A percentile compares a stretch with the other conserved stretches of the same genome.
These are phyloP conservation scores for Brachionus angularis DNA, from an alignment of 1,140 invertebrate species.

Conservation along the genomic window DNA sequence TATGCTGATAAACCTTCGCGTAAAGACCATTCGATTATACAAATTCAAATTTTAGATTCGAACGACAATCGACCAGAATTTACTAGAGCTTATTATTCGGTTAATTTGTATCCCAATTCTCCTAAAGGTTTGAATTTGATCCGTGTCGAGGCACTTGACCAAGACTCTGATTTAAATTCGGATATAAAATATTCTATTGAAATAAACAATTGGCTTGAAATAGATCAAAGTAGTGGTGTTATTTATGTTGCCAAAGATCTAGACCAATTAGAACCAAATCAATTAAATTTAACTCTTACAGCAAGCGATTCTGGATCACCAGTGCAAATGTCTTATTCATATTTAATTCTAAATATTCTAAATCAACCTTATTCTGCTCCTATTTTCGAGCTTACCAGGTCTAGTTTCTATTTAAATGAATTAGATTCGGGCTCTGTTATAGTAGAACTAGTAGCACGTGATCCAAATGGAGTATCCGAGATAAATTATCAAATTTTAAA, in stretches of 20 bases:
- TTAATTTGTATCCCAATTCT: background rate
- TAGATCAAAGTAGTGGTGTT: too few species aligned
- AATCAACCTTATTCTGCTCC: background rate
- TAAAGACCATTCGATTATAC: constrained; percentile 9
- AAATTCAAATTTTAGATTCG: constrained; percentile 23
- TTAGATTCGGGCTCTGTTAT: too few species aligned
- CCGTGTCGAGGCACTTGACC: constrained; percentile 1
- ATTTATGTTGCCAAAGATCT: background rate
- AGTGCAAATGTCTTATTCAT: background rate
- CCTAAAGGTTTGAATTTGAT: background rate
- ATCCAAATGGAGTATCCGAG: too few species aligned
- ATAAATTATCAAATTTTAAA: too few species aligned
- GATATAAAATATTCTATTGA: too few species aligned
- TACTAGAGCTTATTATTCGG: background rate
- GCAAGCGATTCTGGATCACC: constrained; percentile 11
- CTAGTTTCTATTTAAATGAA: too few species aligned
- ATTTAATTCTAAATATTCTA: background rate
- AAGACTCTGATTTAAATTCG: too few species aligned
- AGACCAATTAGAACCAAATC: background rate
- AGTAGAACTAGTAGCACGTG: too few species aligned
- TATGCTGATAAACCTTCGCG: constrained; percentile 8
- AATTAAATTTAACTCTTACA: background rate
- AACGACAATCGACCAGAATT: constrained; percentile 32
- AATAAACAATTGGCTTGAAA: too few species aligned
- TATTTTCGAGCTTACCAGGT: background rate